Percentiles rank a stretch among this genome's conserved stretches.
phyloP scores from a whole-genome alignment of 2,888 invertebrate genomes.

The Lasioglossum morio region DNA sequence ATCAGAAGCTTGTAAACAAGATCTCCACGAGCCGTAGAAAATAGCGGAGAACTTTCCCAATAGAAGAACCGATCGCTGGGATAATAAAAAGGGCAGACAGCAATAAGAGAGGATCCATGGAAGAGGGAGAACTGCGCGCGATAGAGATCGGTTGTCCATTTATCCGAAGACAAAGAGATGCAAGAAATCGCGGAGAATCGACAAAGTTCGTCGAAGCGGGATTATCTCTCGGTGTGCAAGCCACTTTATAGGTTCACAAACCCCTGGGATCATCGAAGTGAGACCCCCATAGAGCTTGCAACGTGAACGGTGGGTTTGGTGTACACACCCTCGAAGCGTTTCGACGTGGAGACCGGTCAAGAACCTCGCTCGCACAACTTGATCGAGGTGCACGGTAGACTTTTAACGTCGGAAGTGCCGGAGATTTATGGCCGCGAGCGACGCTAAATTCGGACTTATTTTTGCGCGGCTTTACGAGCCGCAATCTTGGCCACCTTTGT shows the following conservation, averaged over 20 bases:
- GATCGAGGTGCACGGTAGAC: slow-evolving; percentile 51
- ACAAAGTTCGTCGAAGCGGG: neutral
- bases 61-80: neutral
- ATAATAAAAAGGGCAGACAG: neutral
- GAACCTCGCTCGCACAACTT: slow-evolving; percentile 33
- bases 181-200: neutral
- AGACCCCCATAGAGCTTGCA: slow-evolving; percentile 38
- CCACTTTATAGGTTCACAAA: slow-evolving; percentile 49
- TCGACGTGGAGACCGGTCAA: slow-evolving; percentile 51
- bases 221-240: slow-evolving; percentile 32
- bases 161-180: neutral
- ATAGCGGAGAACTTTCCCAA: neutral
- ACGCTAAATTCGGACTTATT: slow-evolving; percentile 59
- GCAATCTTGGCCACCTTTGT: slow-evolving; percentile 55
- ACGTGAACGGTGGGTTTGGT: slow-evolving; percentile 23
- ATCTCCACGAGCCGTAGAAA: neutral
- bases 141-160: neutral
- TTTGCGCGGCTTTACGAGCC: slow-evolving; percentile 50
- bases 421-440: slow-evolving; percentile 55
- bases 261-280: slow-evolving; percentile 35
- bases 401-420: slow-evolving; percentile 59
- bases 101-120: neutral
- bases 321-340: slow-evolving; percentile 46
- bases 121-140: neutral
- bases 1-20: neutral